Conservation (phyloP, 2,888 invertebrate genomes). For the Enoplolaimus lenunculus region DNA sequence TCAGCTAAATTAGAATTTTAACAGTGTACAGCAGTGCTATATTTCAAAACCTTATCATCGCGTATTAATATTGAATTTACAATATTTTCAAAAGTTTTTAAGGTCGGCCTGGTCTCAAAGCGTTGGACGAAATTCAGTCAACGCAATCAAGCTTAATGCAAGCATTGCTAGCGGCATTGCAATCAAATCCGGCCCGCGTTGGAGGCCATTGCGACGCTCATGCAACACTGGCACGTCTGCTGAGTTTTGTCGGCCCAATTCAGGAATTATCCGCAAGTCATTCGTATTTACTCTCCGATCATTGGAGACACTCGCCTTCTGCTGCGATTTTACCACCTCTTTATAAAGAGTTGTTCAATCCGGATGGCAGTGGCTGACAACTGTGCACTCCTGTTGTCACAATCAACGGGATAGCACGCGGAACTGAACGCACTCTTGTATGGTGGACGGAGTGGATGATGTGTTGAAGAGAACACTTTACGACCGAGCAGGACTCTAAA, state of each 20-base stretch:
- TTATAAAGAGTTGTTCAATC: conserved; percentile 24
- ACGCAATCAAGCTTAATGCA: conserved; percentile 11
- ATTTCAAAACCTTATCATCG: too few species aligned
- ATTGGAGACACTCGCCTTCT: neutral
- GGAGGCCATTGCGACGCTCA: neutral
- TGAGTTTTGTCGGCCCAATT: neutral
- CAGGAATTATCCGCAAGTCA: conserved; percentile 17
- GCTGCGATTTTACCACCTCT: conserved; percentile 18
- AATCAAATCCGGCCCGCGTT: conserved; percentile 12
- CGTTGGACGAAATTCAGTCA: conserved; percentile 6
- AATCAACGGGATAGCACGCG: too few species aligned
- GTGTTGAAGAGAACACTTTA: too few species aligned
- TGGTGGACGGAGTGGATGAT: too few species aligned
- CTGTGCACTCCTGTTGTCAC: too few species aligned
- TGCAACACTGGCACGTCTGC: neutral
- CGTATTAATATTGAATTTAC: neutral
- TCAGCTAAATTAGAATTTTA: too few species aligned
- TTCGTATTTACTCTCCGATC: conserved; percentile 15
- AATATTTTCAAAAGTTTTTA: conserved; percentile 10
- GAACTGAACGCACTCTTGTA: too few species aligned
- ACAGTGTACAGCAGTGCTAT: too few species aligned
- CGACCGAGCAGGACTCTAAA: too few species aligned
- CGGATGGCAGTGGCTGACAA: too few species aligned
- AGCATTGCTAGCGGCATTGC: conserved; percentile 16
- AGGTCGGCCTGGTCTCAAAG: conserved; percentile 6